Conservation (phyloP, 2,113 vertebrate genomes). For the Crotalus horridus region DNA sequence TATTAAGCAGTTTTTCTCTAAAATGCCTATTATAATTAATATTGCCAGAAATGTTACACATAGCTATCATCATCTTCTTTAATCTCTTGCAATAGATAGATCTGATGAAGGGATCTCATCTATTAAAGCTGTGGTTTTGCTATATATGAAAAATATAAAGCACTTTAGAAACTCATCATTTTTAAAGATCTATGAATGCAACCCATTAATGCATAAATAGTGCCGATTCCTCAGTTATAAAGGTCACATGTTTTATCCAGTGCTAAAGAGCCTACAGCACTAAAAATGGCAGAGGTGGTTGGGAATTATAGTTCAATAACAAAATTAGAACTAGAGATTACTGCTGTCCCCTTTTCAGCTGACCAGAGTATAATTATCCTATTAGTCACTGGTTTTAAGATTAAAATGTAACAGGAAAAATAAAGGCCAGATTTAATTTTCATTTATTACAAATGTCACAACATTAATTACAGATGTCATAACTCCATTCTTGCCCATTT, state of each 20-base stretch:
- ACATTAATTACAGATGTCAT: neutral
- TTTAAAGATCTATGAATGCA: neutral
- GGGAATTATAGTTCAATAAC: neutral
- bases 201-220: neutral
- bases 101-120: neutral
- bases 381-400: neutral
- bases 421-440: neutral
- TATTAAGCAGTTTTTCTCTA: neutral
- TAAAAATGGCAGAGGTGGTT: neutral
- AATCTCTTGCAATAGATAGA: neutral
- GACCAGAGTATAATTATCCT: neutral
- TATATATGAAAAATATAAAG: neutral
- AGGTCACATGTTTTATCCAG: neutral
- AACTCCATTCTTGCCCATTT: neutral
- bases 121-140: neutral
- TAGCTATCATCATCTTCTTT: neutral
- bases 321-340: neutral
- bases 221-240: neutral
- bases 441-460: neutral
- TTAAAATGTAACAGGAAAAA: neutral
- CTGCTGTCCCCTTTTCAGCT: neutral
- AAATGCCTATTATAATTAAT: neutral
- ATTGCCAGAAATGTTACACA: neutral
- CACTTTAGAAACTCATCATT: neutral
- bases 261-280: neutral